A percentile compares a stretch with the other conserved stretches of the same genome.
Conservation (phyloP, 2,797 vertebrate species). For the Nothura maculosa region DNA sequence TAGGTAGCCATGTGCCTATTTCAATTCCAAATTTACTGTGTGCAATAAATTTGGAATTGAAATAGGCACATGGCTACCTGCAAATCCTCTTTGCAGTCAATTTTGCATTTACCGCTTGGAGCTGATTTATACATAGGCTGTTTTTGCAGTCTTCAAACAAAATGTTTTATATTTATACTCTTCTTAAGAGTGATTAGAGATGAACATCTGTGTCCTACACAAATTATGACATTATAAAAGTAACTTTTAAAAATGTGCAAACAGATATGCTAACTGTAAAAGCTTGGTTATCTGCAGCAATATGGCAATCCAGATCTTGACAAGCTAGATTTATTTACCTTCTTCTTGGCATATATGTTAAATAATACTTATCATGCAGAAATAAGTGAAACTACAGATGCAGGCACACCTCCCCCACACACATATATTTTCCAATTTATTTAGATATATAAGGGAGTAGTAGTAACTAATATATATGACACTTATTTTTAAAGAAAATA, state of each 20-base stretch:
- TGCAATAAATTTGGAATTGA: no score
- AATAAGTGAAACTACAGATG: neutral
- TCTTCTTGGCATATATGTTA: neutral
- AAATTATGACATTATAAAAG: conserved; percentile 40
- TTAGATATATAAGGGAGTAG: neutral
- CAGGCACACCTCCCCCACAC: neutral
- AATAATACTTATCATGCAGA: neutral
- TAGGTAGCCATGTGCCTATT: neutral
- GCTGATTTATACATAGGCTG: conserved; percentile 17
- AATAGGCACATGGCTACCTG: no score
- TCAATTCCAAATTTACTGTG: neutral
- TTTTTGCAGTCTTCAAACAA: neutral
- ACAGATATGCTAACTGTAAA: neutral
- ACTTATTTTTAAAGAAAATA: neutral
- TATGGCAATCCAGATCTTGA: conserved; percentile 47
- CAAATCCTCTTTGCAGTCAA: neutral
- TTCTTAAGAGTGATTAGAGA: conserved; percentile 40
- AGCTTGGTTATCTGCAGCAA: conserved; percentile 51
- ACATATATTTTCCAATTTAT: neutral
- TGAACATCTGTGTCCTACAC: conserved; percentile 55
- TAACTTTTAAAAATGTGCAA: conserved; percentile 21
- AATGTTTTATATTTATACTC: conserved; percentile 37
- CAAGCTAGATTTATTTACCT: conserved; percentile 12
- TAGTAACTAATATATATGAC: neutral
- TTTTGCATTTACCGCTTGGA: conserved; percentile 19